Evolutionary conservation across 2,113 vertebrate genomes (phyloP).

Genomic region (Litocranius walleri): DNA sequence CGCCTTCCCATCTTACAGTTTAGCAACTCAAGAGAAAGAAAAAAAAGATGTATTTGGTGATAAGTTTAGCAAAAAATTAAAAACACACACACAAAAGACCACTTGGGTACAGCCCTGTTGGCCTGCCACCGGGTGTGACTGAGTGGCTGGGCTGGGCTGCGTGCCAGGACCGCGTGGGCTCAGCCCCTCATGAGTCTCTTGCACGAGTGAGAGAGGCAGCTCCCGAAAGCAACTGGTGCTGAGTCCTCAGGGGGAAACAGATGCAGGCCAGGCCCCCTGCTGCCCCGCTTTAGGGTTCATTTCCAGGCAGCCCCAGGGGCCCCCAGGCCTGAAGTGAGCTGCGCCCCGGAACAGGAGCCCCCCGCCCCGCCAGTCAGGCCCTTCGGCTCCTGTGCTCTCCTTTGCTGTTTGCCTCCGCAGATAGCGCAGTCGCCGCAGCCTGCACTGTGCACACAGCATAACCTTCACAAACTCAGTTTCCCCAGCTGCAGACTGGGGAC

Average conservation of each 20-base stretch:
- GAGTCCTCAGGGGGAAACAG: no score
- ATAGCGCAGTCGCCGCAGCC: not conserved
- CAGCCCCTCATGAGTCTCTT: not conserved
- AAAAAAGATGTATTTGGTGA: not conserved
- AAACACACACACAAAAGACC: not conserved
- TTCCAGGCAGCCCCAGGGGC: not conserved
- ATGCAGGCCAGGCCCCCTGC: not conserved
- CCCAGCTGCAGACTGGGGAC: not conserved
- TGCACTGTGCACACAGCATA: not conserved
- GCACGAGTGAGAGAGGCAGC: not conserved
- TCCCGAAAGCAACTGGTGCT: not conserved
- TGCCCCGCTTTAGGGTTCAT: not conserved
- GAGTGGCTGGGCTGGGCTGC: not conserved
- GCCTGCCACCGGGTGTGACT: not conserved
- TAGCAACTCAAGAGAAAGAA: not conserved
- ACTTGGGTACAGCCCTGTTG: not conserved
- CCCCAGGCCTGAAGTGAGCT: not conserved
- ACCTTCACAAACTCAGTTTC: not conserved
- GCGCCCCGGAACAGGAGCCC: fast-evolving
- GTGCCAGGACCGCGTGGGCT: not conserved
- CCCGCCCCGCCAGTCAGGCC: not conserved
- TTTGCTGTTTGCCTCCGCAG: not conserved
- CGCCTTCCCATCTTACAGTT: not conserved
- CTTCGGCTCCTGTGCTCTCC: not conserved
- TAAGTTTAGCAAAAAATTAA: not conserved